A percentile compares a stretch with the other conserved stretches of the same genome.
These are phyloP conservation scores for Heliconius cydno DNA, from an alignment of 2,888 invertebrate genomes.

Conservation along the genomic window DNA sequence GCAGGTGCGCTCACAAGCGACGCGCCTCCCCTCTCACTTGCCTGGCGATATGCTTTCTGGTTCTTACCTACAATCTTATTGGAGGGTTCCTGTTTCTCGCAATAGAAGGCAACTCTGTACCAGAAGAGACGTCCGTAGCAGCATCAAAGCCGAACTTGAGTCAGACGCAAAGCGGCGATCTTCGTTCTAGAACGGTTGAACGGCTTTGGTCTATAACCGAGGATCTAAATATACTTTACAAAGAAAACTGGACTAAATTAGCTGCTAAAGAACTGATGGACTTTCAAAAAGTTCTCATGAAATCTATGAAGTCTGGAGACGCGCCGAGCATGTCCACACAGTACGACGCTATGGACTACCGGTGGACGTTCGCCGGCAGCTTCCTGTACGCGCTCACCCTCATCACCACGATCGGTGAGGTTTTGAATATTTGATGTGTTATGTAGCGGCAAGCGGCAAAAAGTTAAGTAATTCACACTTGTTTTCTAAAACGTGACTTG, in stretches of 20 bases:
- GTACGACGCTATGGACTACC: constrained; percentile 80
- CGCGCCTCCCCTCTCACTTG: constrained; percentile 88
- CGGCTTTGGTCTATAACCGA: constrained; percentile 93
- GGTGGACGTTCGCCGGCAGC: constrained; percentile 96
- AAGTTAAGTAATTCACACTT: constrained; percentile 5
- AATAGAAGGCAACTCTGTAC: constrained; percentile 86
- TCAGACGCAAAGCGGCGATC: constrained; percentile 79
- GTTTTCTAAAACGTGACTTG: constrained; percentile 30
- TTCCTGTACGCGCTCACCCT: constrained; percentile 96
- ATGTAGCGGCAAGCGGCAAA: constrained; percentile 12
- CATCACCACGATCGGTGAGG: constrained; percentile 96
- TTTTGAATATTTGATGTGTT: constrained; percentile 5
- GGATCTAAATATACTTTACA: constrained; percentile 93
- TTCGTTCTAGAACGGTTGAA: constrained; percentile 89
- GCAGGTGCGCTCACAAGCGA: constrained; percentile 75
- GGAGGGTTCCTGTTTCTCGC: constrained; percentile 96
- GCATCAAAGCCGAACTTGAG: constrained; percentile 86
- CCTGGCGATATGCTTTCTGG: constrained; percentile 91
- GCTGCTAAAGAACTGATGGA: constrained; percentile 94
- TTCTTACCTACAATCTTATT: constrained; percentile 94
- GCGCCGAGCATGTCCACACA: constrained; percentile 64
- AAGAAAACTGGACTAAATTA: constrained; percentile 94
- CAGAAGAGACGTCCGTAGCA: constrained; percentile 85
- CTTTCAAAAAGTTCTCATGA: constrained; percentile 88
- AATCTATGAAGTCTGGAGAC: constrained; percentile 73